Percentiles rank a stretch among this genome's conserved stretches.
Evolutionary conservation across 2,797 vertebrate genomes (phyloP).

Genomic region (Rhinoraja longicauda): DNA sequence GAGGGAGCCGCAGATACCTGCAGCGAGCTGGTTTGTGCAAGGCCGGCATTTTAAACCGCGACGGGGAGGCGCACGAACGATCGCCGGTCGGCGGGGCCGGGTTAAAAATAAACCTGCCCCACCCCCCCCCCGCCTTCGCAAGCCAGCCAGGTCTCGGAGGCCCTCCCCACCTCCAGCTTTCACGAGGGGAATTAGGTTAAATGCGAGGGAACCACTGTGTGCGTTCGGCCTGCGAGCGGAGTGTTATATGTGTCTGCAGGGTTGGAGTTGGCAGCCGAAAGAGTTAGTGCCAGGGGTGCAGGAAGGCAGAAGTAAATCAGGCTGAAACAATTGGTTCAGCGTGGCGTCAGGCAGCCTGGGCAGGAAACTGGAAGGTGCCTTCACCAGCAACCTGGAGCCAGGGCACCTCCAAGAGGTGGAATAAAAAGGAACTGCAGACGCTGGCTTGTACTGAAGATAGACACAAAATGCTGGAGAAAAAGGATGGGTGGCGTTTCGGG

Average conservation of each 20-base stretch:
- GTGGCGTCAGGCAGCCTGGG: neutral
- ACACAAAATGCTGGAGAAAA: no score
- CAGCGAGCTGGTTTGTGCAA: neutral
- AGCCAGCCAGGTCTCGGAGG: neutral
- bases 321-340: neutral
- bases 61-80: neutral
- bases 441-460: no score
- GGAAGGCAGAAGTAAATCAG: neutral
- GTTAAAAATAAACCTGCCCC: neutral
- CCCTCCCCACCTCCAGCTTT: neutral
- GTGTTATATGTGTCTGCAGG: neutral
- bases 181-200: slow-evolving; percentile 32
- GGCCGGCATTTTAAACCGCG: slow-evolving; percentile 22
- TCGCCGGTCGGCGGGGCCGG: neutral
- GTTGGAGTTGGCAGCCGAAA: neutral
- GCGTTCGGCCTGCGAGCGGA: slow-evolving; percentile 1
- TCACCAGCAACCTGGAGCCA: no score
- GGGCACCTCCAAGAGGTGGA: neutral
- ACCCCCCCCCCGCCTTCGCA: no score
- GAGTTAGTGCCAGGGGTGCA: neutral
- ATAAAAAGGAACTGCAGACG: no score
- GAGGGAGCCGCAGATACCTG: slow-evolving; percentile 14
- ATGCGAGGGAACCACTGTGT: neutral
- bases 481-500: no score
- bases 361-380: neutral